Base-by-base conservation (phyloP, 2,888 invertebrate species). In the Ophion obscuratus region DNA sequence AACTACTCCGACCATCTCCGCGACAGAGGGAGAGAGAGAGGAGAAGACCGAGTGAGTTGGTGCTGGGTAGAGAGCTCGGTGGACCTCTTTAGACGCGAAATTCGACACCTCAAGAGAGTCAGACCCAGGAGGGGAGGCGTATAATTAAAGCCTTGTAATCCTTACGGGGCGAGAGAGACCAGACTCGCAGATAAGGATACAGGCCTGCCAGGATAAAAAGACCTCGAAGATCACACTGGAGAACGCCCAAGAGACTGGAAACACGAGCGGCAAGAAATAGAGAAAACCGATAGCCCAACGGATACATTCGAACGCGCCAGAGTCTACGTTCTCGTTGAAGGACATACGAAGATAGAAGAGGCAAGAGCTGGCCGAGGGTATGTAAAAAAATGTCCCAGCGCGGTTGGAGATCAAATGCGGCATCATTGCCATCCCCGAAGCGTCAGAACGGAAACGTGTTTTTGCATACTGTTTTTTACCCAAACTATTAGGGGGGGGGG, bases 111-210 rank as follows among this genome's bases (percentile, higher is more conserved):
- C 76, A 77, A 59, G 71, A 78, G 73, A 79, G 83, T 17, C 53
- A 53, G 83, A 86, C 81, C 86, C 17, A 17, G 2, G 53, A 17
- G 53, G 53, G 53, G 53, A 53, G 53, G 88, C 88, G 88, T 86
- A 89, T 90, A 90, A 90, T 90, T 90, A 90, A 88, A 86, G 87
- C 82, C 89, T 89, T 88, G 90, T 89, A 88, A 88, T 88, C 87
- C 86, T 86, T 85, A 62, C 84, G 75, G 81, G 75, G 74, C 59
- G n/a, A 64, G 44, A 66, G 66, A 76, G 66, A 64, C 78, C 68
- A 77, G 75, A 81, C 77, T 66, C 47, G 31, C 14, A 73, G 75
- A 80, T 64, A 73, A 40, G 59, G 44, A 77, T 59, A 36, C 24
- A 57, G 75, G 75, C 40, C 44, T 27, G 44, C 14, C 70, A 53